Evolutionary conservation across 2,888 invertebrate species (phyloP).

Genomic region (Leuctra nigra): DNA sequence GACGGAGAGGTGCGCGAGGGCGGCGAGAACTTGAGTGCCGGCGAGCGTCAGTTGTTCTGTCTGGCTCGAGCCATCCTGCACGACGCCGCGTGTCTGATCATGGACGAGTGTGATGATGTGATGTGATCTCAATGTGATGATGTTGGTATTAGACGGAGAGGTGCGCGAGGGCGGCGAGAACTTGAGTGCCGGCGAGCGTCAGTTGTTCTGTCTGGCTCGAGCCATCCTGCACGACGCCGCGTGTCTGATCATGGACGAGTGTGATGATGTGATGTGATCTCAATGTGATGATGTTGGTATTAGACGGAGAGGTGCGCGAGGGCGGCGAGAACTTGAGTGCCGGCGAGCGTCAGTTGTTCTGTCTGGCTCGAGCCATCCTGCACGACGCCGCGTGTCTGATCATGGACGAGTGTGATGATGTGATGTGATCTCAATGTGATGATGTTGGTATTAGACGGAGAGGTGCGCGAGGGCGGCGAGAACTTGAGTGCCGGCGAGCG

Average conservation of each 20-base stretch:
- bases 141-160: slow-evolving; percentile 60
- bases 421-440: no score
- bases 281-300: no score
- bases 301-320: slow-evolving; percentile 57
- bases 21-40: slow-evolving; percentile 57
- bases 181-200: slow-evolving; percentile 62
- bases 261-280: no score
- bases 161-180: slow-evolving; percentile 55
- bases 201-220: slow-evolving; percentile 61
- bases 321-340: slow-evolving; percentile 58
- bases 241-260: slow-evolving; percentile 64
- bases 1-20: slow-evolving; percentile 56
- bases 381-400: slow-evolving; percentile 53
- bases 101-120: no score
- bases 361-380: slow-evolving; percentile 59
- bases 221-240: slow-evolving; percentile 52
- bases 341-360: slow-evolving; percentile 61
- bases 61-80: slow-evolving; percentile 59
- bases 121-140: no score
- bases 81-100: slow-evolving; percentile 52
- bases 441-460: no score
- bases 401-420: slow-evolving; percentile 71
- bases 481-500: slow-evolving; percentile 62
- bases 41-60: slow-evolving; percentile 61
- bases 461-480: slow-evolving; percentile 52